Evolutionary conservation across 1,140 invertebrate species (phyloP).

Genomic region (Lepidotrigona ventralis): DNA sequence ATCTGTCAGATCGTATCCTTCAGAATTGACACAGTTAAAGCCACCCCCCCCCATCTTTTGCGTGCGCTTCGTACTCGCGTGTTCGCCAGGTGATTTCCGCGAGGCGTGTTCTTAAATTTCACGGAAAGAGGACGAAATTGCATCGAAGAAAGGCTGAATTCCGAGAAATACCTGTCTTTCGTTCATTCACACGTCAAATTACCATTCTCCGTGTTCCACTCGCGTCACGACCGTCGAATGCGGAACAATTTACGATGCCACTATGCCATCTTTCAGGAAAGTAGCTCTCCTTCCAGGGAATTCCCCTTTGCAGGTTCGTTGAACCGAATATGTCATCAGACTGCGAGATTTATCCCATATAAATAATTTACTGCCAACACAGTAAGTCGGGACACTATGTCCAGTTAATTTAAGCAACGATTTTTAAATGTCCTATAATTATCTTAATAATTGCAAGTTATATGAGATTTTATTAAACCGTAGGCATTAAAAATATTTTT

Average conservation of each 20-base stretch:
- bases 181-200: constrained; percentile 40
- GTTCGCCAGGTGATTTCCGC: neutral
- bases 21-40: too few relatives aligned
- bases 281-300: constrained; percentile 32
- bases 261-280: constrained; percentile 31
- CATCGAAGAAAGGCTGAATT: constrained; percentile 21
- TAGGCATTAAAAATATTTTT: neutral
- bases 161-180: constrained; percentile 38
- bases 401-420: neutral
- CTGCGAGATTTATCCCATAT: constrained; percentile 40
- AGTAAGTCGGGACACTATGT: neutral
- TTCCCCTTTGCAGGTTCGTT: constrained; percentile 45
- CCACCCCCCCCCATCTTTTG: too few relatives aligned
- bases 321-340: constrained; percentile 43
- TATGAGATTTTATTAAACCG: neutral
- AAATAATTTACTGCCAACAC: constrained; percentile 37
- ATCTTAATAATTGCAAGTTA: neutral
- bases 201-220: constrained; percentile 42
- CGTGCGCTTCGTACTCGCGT: too few relatives aligned
- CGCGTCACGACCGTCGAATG: constrained; percentile 35
- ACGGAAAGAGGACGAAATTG: constrained; percentile 10
- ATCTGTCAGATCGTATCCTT: too few relatives aligned
- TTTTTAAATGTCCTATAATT: neutral
- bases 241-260: constrained; percentile 47
- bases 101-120: neutral